Percentiles rank a stretch among this genome's conserved stretches.
Conservation (phyloP, 1,140 invertebrate genomes). For the Ptiloglossa arizonensis region DNA sequence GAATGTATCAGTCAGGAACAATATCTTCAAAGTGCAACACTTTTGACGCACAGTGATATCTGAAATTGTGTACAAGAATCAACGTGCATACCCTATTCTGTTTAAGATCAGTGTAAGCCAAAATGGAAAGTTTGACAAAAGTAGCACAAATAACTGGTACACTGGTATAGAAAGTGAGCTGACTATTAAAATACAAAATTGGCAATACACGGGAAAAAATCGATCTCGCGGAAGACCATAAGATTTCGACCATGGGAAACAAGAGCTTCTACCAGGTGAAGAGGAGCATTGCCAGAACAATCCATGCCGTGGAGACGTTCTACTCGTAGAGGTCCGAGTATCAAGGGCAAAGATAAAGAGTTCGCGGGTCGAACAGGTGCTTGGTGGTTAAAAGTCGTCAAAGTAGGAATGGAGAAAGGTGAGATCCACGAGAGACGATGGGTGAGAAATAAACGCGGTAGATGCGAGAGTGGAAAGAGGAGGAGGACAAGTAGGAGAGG, state of each 20-base stretch:
- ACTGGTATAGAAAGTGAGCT: slow-evolving; percentile 64
- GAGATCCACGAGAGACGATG: slow-evolving; percentile 43
- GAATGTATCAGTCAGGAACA: slow-evolving; percentile 5
- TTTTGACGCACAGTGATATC: slow-evolving; percentile 6
- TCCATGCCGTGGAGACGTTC: slow-evolving; percentile 50
- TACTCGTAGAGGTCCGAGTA: slow-evolving; percentile 45
- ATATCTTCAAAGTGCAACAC: slow-evolving; percentile 9
- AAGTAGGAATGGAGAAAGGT: slow-evolving; percentile 58
- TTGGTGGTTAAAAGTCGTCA: slow-evolving; percentile 46
- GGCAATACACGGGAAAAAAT: slow-evolving; percentile 32
- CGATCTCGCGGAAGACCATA: slow-evolving; percentile 36
- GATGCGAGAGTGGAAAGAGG: slow-evolving; percentile 53
- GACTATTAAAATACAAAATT: slow-evolving; percentile 59
- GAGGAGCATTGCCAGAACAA: slow-evolving; percentile 43
- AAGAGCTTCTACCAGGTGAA: slow-evolving; percentile 28
- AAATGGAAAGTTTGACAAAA: slow-evolving; percentile 68
- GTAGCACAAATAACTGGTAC: slow-evolving; percentile 66
- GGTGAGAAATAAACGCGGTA: slow-evolving; percentile 54
- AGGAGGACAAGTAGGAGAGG: slow-evolving; percentile 53
- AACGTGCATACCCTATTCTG: slow-evolving; percentile 5
- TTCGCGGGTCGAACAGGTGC: slow-evolving; percentile 61
- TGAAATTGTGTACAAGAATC: slow-evolving; percentile 30
- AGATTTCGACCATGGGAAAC: slow-evolving; percentile 18
- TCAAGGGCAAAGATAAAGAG: slow-evolving; percentile 66
- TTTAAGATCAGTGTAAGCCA: slow-evolving; percentile 48